Evolutionary conservation across 2,888 invertebrate genomes (phyloP).

Genomic region (Strigamia maritima): DNA sequence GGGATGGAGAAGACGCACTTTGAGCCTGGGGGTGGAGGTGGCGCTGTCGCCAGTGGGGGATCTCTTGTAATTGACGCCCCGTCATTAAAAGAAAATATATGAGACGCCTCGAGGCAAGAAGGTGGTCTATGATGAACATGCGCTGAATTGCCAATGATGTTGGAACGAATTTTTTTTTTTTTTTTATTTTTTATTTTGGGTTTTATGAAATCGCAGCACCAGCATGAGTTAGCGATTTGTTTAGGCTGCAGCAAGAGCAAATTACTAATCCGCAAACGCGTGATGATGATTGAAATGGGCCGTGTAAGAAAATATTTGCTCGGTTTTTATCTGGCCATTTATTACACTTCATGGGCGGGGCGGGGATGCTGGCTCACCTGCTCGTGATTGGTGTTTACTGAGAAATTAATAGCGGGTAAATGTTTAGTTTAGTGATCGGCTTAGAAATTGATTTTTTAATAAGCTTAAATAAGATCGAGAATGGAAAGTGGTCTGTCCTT

Average conservation of each 20-base stretch:
- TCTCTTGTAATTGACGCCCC: not conserved
- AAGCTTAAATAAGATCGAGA: not conserved
- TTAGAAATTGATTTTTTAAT: conserved; percentile 6
- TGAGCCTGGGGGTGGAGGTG: conserved; percentile 5
- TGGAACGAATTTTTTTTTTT: not conserved
- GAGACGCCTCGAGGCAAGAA: not conserved
- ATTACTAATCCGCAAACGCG: not conserved
- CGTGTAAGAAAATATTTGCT: conserved; percentile 7
- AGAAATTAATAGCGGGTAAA: not conserved
- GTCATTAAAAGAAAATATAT: conserved; percentile 19
- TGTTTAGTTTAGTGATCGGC: not conserved
- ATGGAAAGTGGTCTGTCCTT: not conserved
- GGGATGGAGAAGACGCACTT: conserved; percentile 19
- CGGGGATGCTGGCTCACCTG: not conserved
- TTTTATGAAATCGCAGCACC: not conserved
- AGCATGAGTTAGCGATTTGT: not conserved
- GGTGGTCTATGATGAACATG: conserved; percentile 9
- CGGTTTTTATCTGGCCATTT: not conserved
- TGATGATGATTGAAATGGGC: conserved; percentile 11
- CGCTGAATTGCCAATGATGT: not conserved
- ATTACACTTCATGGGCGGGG: not conserved
- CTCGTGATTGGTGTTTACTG: not conserved
- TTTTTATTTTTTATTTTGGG: not conserved
- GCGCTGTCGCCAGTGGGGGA: not conserved
- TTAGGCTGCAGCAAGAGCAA: not conserved